These are phyloP conservation scores for Littorina saxatilis DNA, from an alignment of 1,140 invertebrate genomes.

Conservation along the genomic window DNA sequence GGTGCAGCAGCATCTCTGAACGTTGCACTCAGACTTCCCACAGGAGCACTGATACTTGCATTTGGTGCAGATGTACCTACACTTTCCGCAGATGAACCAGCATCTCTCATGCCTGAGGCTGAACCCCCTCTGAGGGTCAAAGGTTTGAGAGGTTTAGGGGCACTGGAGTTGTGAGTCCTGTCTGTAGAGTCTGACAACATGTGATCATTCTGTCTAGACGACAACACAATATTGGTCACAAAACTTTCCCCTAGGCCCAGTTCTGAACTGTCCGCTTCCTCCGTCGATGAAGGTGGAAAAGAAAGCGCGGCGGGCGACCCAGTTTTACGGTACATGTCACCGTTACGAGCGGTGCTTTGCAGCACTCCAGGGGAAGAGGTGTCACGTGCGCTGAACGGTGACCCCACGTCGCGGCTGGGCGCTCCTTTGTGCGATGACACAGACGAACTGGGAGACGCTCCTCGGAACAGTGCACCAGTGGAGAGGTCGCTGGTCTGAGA, in stretches of 20 bases:
- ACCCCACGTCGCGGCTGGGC: not conserved
- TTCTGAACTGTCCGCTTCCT: too few relatives aligned
- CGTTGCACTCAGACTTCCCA: too few relatives aligned
- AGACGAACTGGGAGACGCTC: conserved; percentile 29
- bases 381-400: not conserved
- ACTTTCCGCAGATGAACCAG: too few relatives aligned
- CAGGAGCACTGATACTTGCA: too few relatives aligned
- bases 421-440: not conserved
- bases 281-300: too few relatives aligned
- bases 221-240: too few relatives aligned
- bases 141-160: conserved; percentile 9
- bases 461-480: not conserved
- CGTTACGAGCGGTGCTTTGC: not conserved
- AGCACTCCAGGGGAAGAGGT: not conserved
- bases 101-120: too few relatives aligned
- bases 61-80: too few relatives aligned
- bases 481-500: conserved; percentile 48
- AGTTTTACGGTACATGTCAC: not conserved
- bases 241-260: too few relatives aligned
- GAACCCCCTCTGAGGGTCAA: not conserved
- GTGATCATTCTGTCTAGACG: too few relatives aligned
- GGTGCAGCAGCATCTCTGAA: too few relatives aligned
- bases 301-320: not conserved
- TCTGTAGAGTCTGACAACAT: too few relatives aligned
- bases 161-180: not conserved